Evolutionary conservation across 2,797 vertebrate species (phyloP).

Genomic region (Euthynnus affinis): DNA sequence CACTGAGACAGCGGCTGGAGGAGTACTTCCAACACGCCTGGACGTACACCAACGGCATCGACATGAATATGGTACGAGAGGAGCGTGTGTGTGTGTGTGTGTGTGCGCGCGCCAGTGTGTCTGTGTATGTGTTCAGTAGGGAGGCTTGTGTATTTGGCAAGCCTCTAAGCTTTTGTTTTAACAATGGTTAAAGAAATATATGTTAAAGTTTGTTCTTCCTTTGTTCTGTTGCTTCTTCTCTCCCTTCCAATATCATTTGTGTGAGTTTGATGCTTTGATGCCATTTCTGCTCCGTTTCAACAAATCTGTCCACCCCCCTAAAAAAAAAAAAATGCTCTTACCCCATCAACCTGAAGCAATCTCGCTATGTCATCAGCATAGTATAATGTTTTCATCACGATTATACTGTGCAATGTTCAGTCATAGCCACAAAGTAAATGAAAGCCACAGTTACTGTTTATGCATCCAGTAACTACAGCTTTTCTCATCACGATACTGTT

Average conservation of each 20-base stretch:
- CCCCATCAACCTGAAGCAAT: constrained; percentile 42
- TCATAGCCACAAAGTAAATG: constrained; percentile 31
- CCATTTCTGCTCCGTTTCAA: constrained; percentile 45
- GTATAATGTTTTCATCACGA: constrained; percentile 47
- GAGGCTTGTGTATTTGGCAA: background rate
- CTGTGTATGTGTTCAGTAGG: background rate
- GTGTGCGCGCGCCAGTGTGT: background rate
- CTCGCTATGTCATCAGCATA: constrained; percentile 47
- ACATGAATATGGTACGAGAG: constrained; percentile 99
- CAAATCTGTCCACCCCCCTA: constrained; percentile 24
- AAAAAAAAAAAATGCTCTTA: constrained; percentile 47
- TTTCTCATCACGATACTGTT: constrained; percentile 65
- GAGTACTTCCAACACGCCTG: constrained; percentile 99
- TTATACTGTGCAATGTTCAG: constrained; percentile 53
- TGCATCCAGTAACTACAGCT: constrained; percentile 41
- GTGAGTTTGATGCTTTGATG: constrained; percentile 42
- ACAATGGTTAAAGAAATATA: constrained; percentile 3
- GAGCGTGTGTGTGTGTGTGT: background rate
- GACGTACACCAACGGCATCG: constrained; percentile 99
- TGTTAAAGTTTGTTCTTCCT: constrained; percentile 24
- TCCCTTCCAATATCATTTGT: constrained; percentile 41
- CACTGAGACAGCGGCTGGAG: constrained; percentile 95
- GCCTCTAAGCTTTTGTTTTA: background rate
- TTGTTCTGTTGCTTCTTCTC: constrained; percentile 37
- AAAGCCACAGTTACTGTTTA: constrained; percentile 54